A percentile compares a stretch with the other conserved stretches of the same genome.
Evolutionary conservation across 2,797 vertebrate species (phyloP).

Genomic region (Sparidentex hasta): DNA sequence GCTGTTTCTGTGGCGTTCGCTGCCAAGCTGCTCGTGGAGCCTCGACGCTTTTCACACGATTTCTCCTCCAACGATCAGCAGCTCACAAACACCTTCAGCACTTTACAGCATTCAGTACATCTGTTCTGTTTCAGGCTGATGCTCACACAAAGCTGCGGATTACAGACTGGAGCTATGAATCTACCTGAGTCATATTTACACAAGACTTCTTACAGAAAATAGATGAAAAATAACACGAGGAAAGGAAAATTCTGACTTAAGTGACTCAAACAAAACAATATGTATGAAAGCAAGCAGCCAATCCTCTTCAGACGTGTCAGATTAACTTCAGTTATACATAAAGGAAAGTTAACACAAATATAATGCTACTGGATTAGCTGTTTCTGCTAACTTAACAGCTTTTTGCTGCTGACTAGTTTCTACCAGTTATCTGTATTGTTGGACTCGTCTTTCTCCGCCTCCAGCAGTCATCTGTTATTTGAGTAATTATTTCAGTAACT

Average conservation of each 20-base stretch:
- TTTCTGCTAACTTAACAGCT: neutral
- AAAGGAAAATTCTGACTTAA: neutral
- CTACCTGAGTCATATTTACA: neutral
- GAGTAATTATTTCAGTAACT: slow-evolving; percentile 6
- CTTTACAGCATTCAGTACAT: slow-evolving; percentile 30
- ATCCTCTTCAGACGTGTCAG: neutral
- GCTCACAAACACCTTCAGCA: slow-evolving; percentile 15
- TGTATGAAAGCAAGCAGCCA: neutral
- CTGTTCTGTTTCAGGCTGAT: slow-evolving; percentile 1
- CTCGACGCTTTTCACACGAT: slow-evolving; percentile 39
- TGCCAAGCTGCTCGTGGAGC: slow-evolving; percentile 48
- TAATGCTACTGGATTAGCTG: neutral
- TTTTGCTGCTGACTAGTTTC: neutral
- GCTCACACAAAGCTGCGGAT: neutral
- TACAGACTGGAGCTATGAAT: neutral
- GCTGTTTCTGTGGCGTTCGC: slow-evolving; percentile 51
- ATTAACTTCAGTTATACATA: neutral
- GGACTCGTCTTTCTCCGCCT: neutral
- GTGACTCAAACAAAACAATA: neutral
- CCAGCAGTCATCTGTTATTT: neutral
- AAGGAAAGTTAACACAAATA: neutral
- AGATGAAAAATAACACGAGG: neutral
- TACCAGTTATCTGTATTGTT: slow-evolving; percentile 3
- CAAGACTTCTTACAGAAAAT: neutral
- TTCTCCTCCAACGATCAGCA: slow-evolving; percentile 22